These are phyloP conservation scores for Liasis olivaceus DNA, from an alignment of 2,797 vertebrate genomes.

Conservation along the genomic window DNA sequence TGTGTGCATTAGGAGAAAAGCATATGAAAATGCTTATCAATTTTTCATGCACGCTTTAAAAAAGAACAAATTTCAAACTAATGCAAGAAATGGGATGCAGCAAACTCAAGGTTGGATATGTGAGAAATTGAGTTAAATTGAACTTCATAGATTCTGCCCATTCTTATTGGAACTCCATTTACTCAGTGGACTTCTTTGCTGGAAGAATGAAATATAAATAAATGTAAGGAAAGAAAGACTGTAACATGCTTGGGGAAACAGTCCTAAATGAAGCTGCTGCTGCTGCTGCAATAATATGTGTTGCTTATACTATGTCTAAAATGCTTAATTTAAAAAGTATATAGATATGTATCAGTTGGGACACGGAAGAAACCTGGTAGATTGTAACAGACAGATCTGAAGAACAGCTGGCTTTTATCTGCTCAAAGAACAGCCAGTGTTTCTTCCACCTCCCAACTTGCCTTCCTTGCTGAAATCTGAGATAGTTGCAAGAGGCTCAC, in stretches of 20 bases:
- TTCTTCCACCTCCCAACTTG: not conserved
- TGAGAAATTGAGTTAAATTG: not conserved
- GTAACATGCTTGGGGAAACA: not conserved
- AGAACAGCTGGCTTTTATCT: not conserved
- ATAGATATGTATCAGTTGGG: not conserved
- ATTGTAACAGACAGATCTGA: not conserved
- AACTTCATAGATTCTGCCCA: not conserved
- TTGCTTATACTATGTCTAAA: not conserved
- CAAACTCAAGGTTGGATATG: not conserved
- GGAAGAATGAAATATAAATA: not conserved
- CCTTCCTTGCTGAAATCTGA: not conserved
- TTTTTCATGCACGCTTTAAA: not conserved
- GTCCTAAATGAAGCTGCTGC: not conserved
- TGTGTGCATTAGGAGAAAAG: not conserved
- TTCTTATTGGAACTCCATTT: not conserved
- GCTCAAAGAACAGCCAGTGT: not conserved
- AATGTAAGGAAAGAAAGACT: not conserved
- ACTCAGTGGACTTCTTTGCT: not conserved
- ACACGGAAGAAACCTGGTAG: not conserved
- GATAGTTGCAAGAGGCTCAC: not conserved
- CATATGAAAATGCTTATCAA: not conserved
- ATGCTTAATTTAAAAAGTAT: not conserved
- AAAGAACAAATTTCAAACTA: not conserved
- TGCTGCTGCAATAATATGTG: not conserved
- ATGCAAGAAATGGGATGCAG: not conserved